Conservation (phyloP, 2,113 vertebrate genomes). For the Chauna torquata region DNA sequence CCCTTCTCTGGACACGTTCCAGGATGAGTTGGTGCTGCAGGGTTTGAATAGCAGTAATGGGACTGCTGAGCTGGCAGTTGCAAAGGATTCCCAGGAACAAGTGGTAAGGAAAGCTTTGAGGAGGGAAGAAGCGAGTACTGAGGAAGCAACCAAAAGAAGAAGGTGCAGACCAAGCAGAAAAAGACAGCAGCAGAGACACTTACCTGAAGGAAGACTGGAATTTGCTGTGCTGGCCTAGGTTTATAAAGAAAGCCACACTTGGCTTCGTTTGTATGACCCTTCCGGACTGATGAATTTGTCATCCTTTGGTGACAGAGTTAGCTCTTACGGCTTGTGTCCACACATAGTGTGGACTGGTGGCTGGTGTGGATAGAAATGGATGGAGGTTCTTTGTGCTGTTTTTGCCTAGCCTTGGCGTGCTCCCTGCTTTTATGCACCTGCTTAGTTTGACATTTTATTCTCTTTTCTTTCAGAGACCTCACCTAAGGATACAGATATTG, state of each 20-base stretch:
- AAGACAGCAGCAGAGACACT: not conserved
- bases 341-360: not conserved
- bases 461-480: not conserved
- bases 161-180: not conserved
- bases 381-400: not conserved
- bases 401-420: not conserved
- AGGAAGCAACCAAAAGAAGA: not conserved
- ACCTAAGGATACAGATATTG: not conserved
- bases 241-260: not conserved
- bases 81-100: not conserved
- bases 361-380: not conserved
- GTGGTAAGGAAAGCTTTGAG: not conserved
- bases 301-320: not conserved
- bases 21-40: too few species aligned
- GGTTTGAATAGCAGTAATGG: not conserved
- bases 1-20: too few species aligned
- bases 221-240: not conserved
- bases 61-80: not conserved
- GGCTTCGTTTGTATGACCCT: not conserved
- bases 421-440: not conserved
- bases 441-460: not conserved
- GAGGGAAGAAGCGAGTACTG: not conserved
- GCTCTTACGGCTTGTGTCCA: not conserved
- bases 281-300: not conserved
- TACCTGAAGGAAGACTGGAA: not conserved